Evolutionary conservation across 2,113 vertebrate genomes (phyloP), one percentile per base, ranked within the genome.

Genomic region (Amphiprion ocellaris): DNA sequence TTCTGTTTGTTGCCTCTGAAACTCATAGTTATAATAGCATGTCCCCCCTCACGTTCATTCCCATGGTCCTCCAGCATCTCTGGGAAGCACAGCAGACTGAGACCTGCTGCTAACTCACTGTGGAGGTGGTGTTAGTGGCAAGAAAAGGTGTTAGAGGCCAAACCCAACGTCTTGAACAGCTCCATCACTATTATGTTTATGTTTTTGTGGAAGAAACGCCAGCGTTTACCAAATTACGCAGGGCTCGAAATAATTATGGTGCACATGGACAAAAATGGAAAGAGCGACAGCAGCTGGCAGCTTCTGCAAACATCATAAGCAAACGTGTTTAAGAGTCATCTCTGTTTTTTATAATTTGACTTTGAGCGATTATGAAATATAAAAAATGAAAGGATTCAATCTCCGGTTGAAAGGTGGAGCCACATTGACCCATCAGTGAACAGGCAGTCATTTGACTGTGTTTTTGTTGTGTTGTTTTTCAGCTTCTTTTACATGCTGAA

Each of bases 161-260:
- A 91, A 88, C 79, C 90, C 78, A 86, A 60, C 1, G 10, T 75
- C 78, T 87, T 82, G 56, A 79, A 81, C 54, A 75, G 79, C 54
- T 74, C 54, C 47, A 74, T 61, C 23, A 0, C 69, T 70, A 78
- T 90, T 90, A 84, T 83, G 65, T 91, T 60, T 75, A 58, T 66
- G 65, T 80, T 87, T 81, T 78, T 91, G 67, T 84, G 87, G 62
- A 85, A 76, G 82, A 44, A 65, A 70, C 17, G 14, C 46, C 37
- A 56, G 73, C 90, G 77, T 90, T 93, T 86, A 90, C 85, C 69
- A 90, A 91, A 91, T 89, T 84, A 85, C 59, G 74, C 86, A 74
- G 83, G 60, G 81, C 75, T 84, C 64, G 69, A 79, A 88, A 77
- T 90, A 91, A 89, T 90, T 79, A 90, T 59, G 65, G 90, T 66